phyloP scores from a whole-genome alignment of 2,888 invertebrate genomes.

The Microctonus hyperodae region DNA sequence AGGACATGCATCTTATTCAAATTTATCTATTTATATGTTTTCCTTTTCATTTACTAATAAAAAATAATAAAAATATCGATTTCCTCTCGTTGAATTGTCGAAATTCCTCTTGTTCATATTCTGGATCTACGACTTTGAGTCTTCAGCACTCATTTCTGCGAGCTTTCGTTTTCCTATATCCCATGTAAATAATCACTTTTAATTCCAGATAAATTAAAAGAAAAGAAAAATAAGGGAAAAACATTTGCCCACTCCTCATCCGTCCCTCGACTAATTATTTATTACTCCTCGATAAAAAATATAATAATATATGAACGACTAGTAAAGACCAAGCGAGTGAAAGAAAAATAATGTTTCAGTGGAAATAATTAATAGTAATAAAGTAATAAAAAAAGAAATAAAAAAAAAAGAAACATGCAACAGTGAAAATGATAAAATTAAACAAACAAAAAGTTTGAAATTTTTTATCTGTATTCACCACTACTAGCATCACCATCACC shows the following conservation, averaged over 20 bases:
- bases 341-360: background rate
- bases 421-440: constrained; percentile 5
- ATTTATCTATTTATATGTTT: background rate
- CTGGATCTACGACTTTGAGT: constrained; percentile 49
- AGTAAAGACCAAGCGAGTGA: background rate
- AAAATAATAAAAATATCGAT: constrained; percentile 11
- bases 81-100: constrained; percentile 23
- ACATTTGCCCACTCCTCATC: background rate
- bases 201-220: constrained; percentile 15
- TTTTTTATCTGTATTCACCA: constrained; percentile 48
- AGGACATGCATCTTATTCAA: background rate
- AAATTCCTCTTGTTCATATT: constrained; percentile 25
- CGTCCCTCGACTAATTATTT: background rate
- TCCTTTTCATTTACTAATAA: background rate
- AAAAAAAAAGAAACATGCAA: constrained; percentile 24
- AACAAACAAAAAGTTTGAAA: constrained; percentile 27
- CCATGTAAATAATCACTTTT: constrained; percentile 41
- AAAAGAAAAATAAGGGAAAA: too few species aligned
- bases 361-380: background rate
- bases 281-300: background rate
- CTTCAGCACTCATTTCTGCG: constrained; percentile 49
- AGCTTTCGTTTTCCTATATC: constrained; percentile 55
- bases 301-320: background rate
- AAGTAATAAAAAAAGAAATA: background rate
- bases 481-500: constrained; percentile 54